These are phyloP conservation scores for Aphelenchoides fujianensis DNA, from an alignment of 1,140 invertebrate species.

Conservation along the genomic window DNA sequence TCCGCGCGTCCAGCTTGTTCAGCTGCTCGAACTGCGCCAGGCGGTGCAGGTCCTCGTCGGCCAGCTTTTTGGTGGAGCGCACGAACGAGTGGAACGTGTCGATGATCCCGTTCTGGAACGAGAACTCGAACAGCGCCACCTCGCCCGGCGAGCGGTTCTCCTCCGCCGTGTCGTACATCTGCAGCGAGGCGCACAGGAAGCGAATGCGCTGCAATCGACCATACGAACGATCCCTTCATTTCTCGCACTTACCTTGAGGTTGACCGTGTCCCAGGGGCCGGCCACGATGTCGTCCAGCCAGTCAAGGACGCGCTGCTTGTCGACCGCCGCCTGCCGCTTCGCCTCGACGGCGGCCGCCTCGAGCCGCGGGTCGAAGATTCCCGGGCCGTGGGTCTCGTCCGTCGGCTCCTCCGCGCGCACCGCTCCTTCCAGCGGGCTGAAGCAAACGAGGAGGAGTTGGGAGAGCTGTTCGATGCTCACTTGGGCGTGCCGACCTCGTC, in stretches of 20 bases:
- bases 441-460: too few relatives aligned
- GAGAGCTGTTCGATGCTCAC: too few relatives aligned
- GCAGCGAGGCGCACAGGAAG: background rate
- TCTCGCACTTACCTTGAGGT: background rate
- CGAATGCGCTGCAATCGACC: slow-evolving; percentile 12
- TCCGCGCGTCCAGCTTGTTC: background rate
- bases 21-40: background rate
- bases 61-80: background rate
- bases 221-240: background rate
- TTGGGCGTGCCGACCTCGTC: background rate
- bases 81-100: background rate
- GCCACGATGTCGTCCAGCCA: background rate
- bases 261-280: background rate
- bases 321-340: background rate
- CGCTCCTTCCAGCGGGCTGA: too few relatives aligned
- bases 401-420: background rate
- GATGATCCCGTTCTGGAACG: slow-evolving; percentile 7
- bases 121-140: slow-evolving; percentile 1
- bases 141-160: background rate
- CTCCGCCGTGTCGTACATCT: slow-evolving; percentile 12
- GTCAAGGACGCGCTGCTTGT: background rate
- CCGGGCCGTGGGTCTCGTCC: background rate
- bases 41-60: background rate
- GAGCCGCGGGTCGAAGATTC: background rate
- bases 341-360: background rate